These are phyloP conservation scores for Mus spicilegus DNA, from an alignment of 2,113 vertebrate genomes.

Conservation along the genomic window DNA sequence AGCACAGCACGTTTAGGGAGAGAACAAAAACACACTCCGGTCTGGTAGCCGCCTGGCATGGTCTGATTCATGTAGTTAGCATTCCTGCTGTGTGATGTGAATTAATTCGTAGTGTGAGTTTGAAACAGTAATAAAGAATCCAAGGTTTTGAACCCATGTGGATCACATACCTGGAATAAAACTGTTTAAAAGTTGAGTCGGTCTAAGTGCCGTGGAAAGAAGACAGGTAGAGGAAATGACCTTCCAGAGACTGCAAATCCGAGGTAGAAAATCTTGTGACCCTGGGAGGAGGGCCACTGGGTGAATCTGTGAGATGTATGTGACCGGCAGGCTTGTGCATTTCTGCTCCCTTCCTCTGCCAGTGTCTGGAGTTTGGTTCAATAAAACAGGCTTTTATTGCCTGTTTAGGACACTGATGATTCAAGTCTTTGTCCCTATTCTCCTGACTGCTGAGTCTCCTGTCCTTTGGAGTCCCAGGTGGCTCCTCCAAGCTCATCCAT, in stretches of 20 bases:
- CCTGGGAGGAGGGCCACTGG: neutral
- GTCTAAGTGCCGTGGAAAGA: neutral
- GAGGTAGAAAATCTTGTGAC: neutral
- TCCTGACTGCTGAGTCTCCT: neutral
- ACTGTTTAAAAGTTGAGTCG: neutral
- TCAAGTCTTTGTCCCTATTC: neutral
- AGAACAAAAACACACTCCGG: neutral
- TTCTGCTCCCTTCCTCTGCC: neutral
- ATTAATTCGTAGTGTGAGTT: neutral
- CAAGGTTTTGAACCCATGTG: neutral
- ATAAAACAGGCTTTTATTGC: neutral
- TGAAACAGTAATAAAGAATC: neutral
- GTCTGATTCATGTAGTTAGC: neutral
- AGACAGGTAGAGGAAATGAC: neutral
- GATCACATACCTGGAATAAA: constrained; percentile 24
- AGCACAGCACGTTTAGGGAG: neutral
- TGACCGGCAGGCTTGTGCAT: neutral
- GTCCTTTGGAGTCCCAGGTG: neutral
- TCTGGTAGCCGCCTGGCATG: neutral
- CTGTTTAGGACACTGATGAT: neutral
- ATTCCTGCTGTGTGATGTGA: constrained; percentile 26
- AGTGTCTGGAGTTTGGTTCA: neutral
- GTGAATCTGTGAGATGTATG: neutral
- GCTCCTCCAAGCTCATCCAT: neutral
- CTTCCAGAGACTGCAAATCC: neutral